Conservation (phyloP, 2,797 vertebrate species). For the Pseudopleuronectes americanus region DNA sequence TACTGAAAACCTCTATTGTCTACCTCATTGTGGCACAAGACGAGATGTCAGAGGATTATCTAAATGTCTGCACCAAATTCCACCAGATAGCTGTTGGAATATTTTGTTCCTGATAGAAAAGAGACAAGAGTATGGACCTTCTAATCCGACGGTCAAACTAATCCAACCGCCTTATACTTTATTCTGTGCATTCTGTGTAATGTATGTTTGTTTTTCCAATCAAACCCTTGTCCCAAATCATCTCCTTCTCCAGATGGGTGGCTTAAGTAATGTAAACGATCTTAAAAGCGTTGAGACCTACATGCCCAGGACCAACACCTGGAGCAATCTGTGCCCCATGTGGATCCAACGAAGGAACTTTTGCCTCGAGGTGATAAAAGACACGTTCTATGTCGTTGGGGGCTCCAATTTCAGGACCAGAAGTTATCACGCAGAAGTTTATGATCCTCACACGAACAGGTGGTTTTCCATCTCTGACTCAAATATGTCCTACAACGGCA, state of each 20-base stretch:
- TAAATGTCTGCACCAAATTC: too few species aligned
- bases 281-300: slow-evolving; percentile 85
- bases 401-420: slow-evolving; percentile 45
- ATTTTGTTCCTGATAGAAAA: too few species aligned
- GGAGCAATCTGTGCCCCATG: slow-evolving; percentile 83
- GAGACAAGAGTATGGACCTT: too few species aligned
- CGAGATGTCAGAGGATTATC: too few species aligned
- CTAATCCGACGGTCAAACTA: not conserved
- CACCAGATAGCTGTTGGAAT: too few species aligned
- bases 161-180: too few species aligned
- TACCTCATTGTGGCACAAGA: too few species aligned
- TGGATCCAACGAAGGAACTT: slow-evolving; percentile 89
- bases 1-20: too few species aligned
- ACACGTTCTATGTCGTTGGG: slow-evolving; percentile 63
- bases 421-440: slow-evolving; percentile 75
- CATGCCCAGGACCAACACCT: slow-evolving; percentile 77
- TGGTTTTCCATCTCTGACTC: slow-evolving; percentile 82
- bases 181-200: too few species aligned
- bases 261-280: slow-evolving; percentile 81
- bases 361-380: slow-evolving; percentile 85
- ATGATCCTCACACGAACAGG: slow-evolving; percentile 65
- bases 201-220: not conserved
- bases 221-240: too few species aligned
- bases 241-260: slow-evolving; percentile 83
- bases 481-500: slow-evolving; percentile 82